phyloP scores from a whole-genome alignment of 2,797 vertebrate species.

The Steatocranus sp. region DNA sequence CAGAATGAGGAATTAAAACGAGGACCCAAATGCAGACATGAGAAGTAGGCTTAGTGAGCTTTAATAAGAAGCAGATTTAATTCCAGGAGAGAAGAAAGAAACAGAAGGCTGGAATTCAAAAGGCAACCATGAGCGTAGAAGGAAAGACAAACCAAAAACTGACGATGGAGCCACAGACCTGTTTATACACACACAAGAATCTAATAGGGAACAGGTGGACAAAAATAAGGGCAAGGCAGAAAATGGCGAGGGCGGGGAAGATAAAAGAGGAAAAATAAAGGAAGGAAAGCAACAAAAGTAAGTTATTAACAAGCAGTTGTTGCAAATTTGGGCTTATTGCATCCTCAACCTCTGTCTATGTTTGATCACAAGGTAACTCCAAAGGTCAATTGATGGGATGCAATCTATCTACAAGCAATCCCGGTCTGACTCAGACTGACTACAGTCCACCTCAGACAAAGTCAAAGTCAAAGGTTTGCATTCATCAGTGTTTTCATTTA shows the following conservation, averaged over 20 bases:
- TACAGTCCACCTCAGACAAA: background rate
- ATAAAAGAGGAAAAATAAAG: background rate
- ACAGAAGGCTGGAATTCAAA: background rate
- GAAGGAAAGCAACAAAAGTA: background rate
- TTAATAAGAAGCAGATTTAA: background rate
- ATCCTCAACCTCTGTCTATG: background rate
- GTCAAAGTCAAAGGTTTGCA: background rate
- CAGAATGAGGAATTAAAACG: background rate
- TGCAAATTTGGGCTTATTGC: background rate
- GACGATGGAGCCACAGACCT: background rate
- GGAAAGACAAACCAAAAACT: background rate
- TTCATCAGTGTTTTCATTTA: background rate
- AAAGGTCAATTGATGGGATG: background rate
- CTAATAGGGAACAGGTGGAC: background rate
- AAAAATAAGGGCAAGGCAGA: background rate
- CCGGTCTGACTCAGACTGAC: background rate
- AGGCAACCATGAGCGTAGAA: background rate
- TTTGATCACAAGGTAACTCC: background rate
- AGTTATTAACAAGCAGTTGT: background rate
- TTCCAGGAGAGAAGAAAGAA: background rate
- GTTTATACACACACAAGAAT: background rate
- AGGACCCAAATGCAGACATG: background rate
- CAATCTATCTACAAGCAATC: background rate
- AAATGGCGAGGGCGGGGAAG: fast-evolving
- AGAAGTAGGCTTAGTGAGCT: background rate